Evolutionary conservation across 2,113 vertebrate species (phyloP).

Genomic region (human (Homo sapiens)): DNA sequence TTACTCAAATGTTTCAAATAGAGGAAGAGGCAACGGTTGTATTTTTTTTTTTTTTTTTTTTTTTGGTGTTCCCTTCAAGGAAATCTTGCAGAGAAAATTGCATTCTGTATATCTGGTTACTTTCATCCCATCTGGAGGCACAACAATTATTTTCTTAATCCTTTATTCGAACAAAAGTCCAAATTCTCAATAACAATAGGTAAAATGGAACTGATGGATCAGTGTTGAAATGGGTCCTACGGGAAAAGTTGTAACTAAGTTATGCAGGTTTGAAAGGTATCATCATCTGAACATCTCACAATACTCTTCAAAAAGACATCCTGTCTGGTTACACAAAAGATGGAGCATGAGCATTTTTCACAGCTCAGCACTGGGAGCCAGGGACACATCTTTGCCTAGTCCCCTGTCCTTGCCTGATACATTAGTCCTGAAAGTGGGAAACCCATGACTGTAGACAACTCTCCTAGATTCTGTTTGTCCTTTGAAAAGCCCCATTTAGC

Average conservation of each 20-base stretch:
- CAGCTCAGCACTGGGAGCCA: background rate
- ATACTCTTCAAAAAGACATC: background rate
- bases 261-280: background rate
- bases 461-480: background rate
- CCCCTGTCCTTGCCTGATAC: background rate
- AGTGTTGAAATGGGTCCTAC: background rate
- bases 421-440: background rate
- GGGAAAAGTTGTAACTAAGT: too few relatives aligned
- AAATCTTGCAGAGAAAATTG: background rate
- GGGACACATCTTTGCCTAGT: fast-evolving
- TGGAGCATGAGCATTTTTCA: background rate
- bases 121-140: background rate
- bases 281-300: background rate
- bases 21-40: background rate
- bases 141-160: background rate
- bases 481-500: background rate
- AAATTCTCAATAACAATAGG: background rate
- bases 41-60: too few relatives aligned
- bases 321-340: background rate
- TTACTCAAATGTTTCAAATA: background rate
- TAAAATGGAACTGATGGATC: background rate
- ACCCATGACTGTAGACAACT: background rate
- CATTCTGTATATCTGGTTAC: constrained; percentile 27
- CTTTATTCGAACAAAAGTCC: background rate
- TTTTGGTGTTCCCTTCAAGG: background rate